Evolutionary conservation across 2,797 vertebrate species (phyloP).

Genomic region (Pangasius larnaudii): DNA sequence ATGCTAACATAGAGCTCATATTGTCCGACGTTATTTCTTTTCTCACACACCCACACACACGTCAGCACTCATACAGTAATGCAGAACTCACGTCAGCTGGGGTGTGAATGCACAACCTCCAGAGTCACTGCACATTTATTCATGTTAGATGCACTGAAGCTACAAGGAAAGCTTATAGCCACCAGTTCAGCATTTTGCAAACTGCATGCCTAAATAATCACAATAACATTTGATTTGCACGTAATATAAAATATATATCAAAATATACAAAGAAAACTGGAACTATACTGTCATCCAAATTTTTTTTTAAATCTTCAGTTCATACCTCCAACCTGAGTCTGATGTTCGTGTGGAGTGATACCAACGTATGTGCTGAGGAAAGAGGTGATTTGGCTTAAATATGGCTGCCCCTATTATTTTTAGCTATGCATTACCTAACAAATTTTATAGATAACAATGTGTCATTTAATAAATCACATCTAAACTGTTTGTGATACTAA

Average conservation of each 20-base stretch:
- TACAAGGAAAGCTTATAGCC: background rate
- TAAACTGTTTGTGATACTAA: background rate
- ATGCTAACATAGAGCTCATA: background rate
- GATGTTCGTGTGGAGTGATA: background rate
- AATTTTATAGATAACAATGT: background rate
- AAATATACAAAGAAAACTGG: background rate
- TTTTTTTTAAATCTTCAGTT: background rate
- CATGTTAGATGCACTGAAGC: background rate
- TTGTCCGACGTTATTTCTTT: background rate
- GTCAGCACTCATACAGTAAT: background rate
- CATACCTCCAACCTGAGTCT: background rate
- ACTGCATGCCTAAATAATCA: background rate
- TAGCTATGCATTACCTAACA: background rate
- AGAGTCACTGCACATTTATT: background rate
- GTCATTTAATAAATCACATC: background rate
- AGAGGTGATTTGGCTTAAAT: background rate
- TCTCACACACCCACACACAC: background rate
- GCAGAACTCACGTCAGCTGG: constrained; percentile 15
- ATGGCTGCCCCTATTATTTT: background rate
- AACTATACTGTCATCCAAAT: background rate
- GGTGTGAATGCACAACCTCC: constrained; percentile 14
- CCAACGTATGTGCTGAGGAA: background rate
- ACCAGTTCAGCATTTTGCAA: background rate
- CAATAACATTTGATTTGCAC: background rate
- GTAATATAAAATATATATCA: background rate